Base-by-base conservation (phyloP, 2,888 invertebrate species). In the Chymomyza caudatula region DNA sequence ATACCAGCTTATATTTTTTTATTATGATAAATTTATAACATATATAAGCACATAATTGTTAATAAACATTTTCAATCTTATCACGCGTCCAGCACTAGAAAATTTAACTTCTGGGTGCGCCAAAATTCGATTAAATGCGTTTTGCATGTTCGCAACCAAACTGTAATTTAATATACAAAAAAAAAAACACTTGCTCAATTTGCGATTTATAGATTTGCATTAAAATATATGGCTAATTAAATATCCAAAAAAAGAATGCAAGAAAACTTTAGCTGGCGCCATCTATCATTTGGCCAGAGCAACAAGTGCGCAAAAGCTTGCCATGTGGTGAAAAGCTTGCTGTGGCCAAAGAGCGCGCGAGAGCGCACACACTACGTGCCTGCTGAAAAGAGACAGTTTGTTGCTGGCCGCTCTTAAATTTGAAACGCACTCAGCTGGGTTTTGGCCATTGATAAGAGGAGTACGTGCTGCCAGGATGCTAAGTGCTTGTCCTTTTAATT, bases 251-350 rank as follows among this genome's bases (percentile, higher is more conserved):
- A 29, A 29, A 29, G 1, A 11, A 29, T 11, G 29, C 29, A 37
- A 1, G 2, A 4, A 37, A 37, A 37, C 43, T 58, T 53, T 29
- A 6, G 6, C 15, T 44, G 23, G 67, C 73, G 73, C 64, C 73
- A 67, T n/a, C 73, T 73, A 49, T 4, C n/a, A n/a, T n/a, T n/a
- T 19, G 57, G 0, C 2, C 22, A 13, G 2, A 2, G 2, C 11
- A 4, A 1, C 29, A 37, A 1, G 11, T 2, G 8, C 2, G 29
- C 29, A 37, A 37, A 11, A 8, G 8, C 5, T 37, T 37, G 29
- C 47, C 2, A 0, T 1, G 29, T 54, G 69, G 47, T 62, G 69
- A 63, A 73, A 73, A 73, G 73, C 66, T 73, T 3, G 0, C 20
- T 6, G 17, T 19, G 3, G 0, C 1, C n/a, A 11, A n/a, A 42